Percentiles rank a stretch among this genome's conserved stretches.
Evolutionary conservation across 2,797 vertebrate species (phyloP).

Genomic region (Dipus sagitta): DNA sequence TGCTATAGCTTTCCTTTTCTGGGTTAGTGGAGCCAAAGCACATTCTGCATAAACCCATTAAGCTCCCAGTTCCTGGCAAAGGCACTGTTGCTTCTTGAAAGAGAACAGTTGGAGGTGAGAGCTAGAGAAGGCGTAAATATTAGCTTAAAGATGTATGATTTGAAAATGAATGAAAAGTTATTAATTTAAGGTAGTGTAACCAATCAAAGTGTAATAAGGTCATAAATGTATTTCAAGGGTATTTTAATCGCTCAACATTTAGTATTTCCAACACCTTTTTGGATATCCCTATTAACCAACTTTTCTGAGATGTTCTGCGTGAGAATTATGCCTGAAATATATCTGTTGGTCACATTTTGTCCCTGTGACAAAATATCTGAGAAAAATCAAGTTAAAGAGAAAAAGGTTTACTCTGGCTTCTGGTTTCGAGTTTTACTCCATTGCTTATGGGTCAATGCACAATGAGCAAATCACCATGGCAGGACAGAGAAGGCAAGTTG

Average conservation of each 20-base stretch:
- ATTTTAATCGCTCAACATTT: background rate
- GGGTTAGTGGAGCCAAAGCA: background rate
- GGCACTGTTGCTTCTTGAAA: background rate
- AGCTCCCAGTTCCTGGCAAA: background rate
- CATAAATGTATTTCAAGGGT: background rate
- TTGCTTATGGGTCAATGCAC: too few relatives aligned
- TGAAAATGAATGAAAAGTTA: background rate
- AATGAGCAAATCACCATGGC: too few relatives aligned
- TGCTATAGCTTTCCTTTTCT: background rate
- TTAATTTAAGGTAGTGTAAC: background rate
- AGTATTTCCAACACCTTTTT: background rate
- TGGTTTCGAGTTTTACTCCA: too few relatives aligned
- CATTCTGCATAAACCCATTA: background rate
- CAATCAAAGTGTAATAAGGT: background rate
- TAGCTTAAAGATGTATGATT: slow-evolving; percentile 10
- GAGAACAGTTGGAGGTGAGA: background rate
- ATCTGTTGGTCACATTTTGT: too few relatives aligned
- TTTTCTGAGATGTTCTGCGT: background rate
- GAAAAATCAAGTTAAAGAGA: too few relatives aligned
- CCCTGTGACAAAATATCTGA: too few relatives aligned
- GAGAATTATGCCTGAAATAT: background rate
- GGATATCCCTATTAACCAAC: background rate
- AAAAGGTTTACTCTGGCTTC: too few relatives aligned
- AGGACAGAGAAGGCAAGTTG: too few relatives aligned
- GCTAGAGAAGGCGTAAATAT: background rate